Conservation (phyloP, 2,888 invertebrate genomes). For the Cephus runcator region DNA sequence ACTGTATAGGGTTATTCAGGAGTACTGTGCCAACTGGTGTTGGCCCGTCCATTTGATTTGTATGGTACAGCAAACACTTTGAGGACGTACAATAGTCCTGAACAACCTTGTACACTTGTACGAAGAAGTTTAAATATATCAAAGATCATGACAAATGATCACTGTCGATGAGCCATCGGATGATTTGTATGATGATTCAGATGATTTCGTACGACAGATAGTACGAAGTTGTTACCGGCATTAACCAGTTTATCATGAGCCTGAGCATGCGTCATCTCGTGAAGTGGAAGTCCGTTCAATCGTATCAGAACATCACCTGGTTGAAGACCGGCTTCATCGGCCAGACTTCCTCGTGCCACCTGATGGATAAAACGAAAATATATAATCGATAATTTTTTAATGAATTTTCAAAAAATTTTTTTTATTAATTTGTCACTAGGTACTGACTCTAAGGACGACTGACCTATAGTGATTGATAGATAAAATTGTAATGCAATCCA, state of each 20-base stretch:
- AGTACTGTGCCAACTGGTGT: not conserved
- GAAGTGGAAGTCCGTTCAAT: constrained; percentile 36
- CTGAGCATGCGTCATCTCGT: constrained; percentile 33
- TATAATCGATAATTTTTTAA: not conserved
- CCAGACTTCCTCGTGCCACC: constrained; percentile 38
- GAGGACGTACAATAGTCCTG: not conserved
- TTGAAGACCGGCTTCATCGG: constrained; percentile 35
- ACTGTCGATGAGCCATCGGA: not conserved
- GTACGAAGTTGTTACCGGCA: constrained; percentile 32
- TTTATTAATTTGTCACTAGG: not conserved
- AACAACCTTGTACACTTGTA: not conserved
- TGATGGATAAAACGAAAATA: constrained; percentile 14
- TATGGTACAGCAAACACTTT: not conserved
- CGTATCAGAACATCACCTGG: constrained; percentile 39
- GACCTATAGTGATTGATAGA: not conserved
- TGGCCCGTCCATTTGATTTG: not conserved
- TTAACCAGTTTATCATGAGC: constrained; percentile 30
- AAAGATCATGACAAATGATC: not conserved
- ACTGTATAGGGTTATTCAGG: not conserved
- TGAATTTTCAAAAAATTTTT: not conserved
- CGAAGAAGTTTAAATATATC: not conserved
- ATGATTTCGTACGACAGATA: constrained; percentile 29
- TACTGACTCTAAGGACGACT: not conserved
- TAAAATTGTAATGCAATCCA: not conserved
- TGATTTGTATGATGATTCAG: not conserved